These are phyloP conservation scores for Cygnus buccinator DNA, from an alignment of 2,113 vertebrate species.

Conservation along the genomic window DNA sequence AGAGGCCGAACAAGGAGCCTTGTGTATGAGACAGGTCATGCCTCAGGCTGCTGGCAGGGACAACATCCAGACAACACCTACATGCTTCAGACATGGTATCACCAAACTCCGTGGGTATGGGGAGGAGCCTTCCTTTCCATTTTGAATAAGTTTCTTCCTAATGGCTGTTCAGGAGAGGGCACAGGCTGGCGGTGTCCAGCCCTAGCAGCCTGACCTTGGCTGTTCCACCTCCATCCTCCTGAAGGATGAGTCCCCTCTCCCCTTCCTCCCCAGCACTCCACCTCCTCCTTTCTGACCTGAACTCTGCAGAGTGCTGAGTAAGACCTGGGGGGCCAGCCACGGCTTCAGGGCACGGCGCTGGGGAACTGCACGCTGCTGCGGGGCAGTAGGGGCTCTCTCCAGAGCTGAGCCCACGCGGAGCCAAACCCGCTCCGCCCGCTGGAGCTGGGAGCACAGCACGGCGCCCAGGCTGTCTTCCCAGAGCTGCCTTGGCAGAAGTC, in stretches of 20 bases:
- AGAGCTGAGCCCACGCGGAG: neutral
- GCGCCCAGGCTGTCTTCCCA: neutral
- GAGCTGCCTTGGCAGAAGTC: neutral
- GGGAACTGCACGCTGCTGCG: neutral
- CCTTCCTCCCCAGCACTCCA: neutral
- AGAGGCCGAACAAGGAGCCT: neutral
- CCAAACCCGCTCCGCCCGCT: neutral
- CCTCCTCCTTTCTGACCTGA: neutral
- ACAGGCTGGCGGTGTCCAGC: neutral
- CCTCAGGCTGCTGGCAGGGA: neutral
- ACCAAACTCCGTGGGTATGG: accelerated
- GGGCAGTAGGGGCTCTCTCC: neutral
- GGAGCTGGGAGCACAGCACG: neutral
- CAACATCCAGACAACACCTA: neutral
- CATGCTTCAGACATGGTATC: neutral
- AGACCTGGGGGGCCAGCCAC: neutral
- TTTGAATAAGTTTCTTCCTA: neutral
- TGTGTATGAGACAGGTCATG: neutral
- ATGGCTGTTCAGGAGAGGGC: neutral
- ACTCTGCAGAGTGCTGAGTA: neutral
- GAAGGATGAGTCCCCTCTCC: neutral
- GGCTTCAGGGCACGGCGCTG: accelerated
- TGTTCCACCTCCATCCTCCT: neutral
- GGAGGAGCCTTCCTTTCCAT: neutral
- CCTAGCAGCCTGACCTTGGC: neutral